phyloP scores from a whole-genome alignment of 64 coral and sea anemone species.

The Montipora capricornis region DNA sequence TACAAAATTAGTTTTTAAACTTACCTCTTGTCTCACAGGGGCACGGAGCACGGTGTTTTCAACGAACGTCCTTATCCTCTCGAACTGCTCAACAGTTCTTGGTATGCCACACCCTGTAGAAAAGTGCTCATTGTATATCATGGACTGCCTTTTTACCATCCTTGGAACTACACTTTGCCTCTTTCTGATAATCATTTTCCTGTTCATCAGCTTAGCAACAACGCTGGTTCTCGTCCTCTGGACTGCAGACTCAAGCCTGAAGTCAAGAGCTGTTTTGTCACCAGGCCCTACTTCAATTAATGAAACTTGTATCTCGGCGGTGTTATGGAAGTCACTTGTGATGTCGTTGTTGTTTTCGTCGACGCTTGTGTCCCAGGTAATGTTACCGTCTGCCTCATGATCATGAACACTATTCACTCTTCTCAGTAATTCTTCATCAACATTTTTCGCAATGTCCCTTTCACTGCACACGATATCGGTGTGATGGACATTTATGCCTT shows the following conservation, averaged over 20 bases:
- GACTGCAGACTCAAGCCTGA: background rate
- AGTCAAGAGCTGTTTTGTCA: background rate
- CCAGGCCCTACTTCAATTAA: background rate
- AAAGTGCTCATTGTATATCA: constrained; percentile 6
- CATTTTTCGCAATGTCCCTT: too few relatives aligned
- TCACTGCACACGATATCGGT: background rate
- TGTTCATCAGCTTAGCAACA: constrained; percentile 27
- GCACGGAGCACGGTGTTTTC: constrained; percentile 28
- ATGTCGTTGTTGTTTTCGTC: constrained; percentile 1
- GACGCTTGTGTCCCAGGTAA: background rate
- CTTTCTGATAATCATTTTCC: constrained; percentile 39
- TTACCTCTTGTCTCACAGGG: constrained; percentile 51
- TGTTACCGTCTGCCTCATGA: background rate
- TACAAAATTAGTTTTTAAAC: background rate
- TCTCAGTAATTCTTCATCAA: background rate
- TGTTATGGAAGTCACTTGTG: background rate
- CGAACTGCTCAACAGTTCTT: constrained; percentile 47
- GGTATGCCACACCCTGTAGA: constrained; percentile 5
- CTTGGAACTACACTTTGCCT: constrained; percentile 45
- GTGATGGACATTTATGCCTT: background rate
- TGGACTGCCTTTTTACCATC: constrained; percentile 11
- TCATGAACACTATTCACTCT: background rate
- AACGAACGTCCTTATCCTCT: constrained; percentile 10
- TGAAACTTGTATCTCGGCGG: background rate
- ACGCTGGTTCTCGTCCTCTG: constrained; percentile 32